phyloP scores from a whole-genome alignment of 2,888 invertebrate species.

The Rhorus exstirpatorius region DNA sequence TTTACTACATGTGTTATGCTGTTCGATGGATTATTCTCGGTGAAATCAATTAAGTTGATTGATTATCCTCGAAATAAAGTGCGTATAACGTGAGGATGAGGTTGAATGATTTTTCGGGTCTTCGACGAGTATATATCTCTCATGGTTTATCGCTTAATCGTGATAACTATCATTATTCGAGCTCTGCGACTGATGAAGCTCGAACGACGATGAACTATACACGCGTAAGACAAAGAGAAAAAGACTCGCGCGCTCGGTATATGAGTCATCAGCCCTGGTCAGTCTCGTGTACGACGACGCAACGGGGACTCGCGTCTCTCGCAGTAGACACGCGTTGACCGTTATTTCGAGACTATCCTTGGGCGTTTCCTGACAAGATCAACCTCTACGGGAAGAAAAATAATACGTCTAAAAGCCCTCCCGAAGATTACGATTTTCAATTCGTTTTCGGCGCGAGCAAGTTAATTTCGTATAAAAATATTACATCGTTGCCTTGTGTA shows the following conservation, averaged over 20 bases:
- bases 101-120: constrained; percentile 49
- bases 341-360: constrained; percentile 50
- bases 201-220: constrained; percentile 29
- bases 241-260: constrained; percentile 18
- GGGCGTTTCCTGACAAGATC: constrained; percentile 16
- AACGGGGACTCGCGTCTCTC: constrained; percentile 33
- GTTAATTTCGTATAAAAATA: background rate
- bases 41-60: constrained; percentile 61
- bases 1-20: background rate
- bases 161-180: constrained; percentile 53
- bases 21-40: constrained; percentile 14
- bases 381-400: background rate
- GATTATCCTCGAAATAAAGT: constrained; percentile 49
- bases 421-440: background rate
- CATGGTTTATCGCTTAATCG: constrained; percentile 33
- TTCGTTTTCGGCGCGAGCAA: background rate
- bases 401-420: constrained; percentile 4
- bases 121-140: background rate
- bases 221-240: constrained; percentile 1
- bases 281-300: constrained; percentile 44
- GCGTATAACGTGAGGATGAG: constrained; percentile 39
- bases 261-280: constrained; percentile 58
- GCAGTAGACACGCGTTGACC: constrained; percentile 66
- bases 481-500: background rate
- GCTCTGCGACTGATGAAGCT: constrained; percentile 33